Evolutionary conservation across 1,140 invertebrate genomes (phyloP), one percentile per base, ranked within the genome.

Genomic region (Aphelenchoides fujianensis): DNA sequence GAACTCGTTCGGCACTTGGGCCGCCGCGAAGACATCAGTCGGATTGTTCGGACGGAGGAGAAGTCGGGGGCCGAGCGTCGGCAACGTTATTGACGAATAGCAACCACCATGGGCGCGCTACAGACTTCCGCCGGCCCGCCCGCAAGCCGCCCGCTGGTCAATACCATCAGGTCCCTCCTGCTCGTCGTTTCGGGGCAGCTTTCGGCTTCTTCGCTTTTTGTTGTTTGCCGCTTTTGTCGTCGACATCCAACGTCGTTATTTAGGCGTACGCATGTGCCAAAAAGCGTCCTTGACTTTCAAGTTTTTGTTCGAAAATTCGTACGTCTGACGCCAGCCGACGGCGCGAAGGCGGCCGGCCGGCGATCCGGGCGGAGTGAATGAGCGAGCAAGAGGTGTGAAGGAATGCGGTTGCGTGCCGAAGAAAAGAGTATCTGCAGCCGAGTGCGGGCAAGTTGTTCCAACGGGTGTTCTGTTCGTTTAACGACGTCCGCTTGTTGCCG

Each of bases 141-240:
- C n/a, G n/a, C n/a, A n/a, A n/a, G n/a, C n/a, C 41, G 41, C 41
- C 23, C 12, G 41, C 12, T 48, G 41, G 41, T 48, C 41, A 48
- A 48, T 23, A 48, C 41, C 41, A 48, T 48, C 41, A 48, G 12
- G 41, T n/a, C n/a, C 41, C 41, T 48, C 23, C 41, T 16, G 41
- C 23, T 48, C 23, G 41, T n/a, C n/a, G n/a, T n/a, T n/a, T n/a
- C n/a, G n/a, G n/a, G n/a, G n/a, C n/a, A n/a, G n/a, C n/a, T n/a
- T n/a, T n/a, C n/a, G n/a, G n/a, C n/a, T n/a, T n/a, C n/a, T n/a
- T n/a, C n/a, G 12, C 41, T 48, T 48, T 48, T 48, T 48, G 41
- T 48, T 48, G 41, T 48, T 48, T 48, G 41, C 41, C 41, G 41
- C 41, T 48, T 48, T 48, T 48, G 41, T 48, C 41, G 41, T 48